A percentile compares a stretch with the other conserved stretches of the same genome.
These are phyloP conservation scores for Centruroides sculpturatus DNA, from an alignment of 1,140 invertebrate genomes.

Conservation along the genomic window DNA sequence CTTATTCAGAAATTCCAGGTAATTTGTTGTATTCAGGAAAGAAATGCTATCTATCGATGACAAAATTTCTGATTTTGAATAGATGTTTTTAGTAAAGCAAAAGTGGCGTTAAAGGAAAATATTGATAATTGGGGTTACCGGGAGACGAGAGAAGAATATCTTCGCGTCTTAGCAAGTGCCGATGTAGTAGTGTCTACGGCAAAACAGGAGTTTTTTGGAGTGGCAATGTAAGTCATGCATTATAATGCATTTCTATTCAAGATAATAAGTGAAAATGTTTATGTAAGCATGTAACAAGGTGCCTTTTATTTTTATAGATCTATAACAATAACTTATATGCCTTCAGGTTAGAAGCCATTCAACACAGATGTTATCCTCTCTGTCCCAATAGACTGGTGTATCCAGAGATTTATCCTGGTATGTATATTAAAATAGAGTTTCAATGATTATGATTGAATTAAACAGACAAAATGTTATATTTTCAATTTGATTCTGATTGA, in stretches of 20 bases:
- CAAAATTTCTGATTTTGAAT: background rate
- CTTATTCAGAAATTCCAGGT: constrained; percentile 40
- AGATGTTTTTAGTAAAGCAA: constrained; percentile 37
- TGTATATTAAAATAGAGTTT: background rate
- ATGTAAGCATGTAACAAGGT: no score
- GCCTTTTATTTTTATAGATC: no score
- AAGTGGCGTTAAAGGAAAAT: constrained; percentile 33
- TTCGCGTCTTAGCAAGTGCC: constrained; percentile 34
- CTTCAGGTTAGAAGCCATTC: constrained; percentile 48
- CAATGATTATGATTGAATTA: no score
- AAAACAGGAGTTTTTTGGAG: constrained; percentile 59
- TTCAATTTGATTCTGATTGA: no score
- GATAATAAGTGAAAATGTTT: no score
- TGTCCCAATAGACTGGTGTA: constrained; percentile 53
- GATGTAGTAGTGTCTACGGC: constrained; percentile 58
- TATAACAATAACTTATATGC: no score
- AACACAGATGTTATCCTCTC: constrained; percentile 49
- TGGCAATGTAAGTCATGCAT: constrained; percentile 41
- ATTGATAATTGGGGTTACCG: constrained; percentile 47
- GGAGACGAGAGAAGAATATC: constrained; percentile 40
- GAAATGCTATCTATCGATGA: background rate
- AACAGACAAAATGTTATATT: no score
- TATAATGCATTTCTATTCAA: no score
- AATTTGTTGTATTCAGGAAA: background rate
- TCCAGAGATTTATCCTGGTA: constrained; percentile 52